These are phyloP conservation scores for Penelope pileata DNA, from an alignment of 2,113 vertebrate species.

Conservation along the genomic window DNA sequence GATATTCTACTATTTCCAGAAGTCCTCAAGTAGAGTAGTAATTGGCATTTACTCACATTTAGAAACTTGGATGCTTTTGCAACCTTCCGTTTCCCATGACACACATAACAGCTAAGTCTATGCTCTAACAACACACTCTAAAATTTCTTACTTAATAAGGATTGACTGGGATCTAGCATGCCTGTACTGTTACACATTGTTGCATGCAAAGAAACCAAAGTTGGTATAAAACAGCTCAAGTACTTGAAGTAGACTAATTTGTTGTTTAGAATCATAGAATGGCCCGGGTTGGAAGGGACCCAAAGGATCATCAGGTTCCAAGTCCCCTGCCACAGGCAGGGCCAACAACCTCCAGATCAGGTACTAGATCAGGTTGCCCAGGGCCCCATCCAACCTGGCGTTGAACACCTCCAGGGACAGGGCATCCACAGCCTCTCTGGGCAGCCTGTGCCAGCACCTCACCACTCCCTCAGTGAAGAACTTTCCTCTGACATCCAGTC, in stretches of 20 bases:
- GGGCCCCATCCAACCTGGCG: too few relatives aligned
- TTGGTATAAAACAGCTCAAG: background rate
- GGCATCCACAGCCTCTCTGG: too few relatives aligned
- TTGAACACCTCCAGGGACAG: too few relatives aligned
- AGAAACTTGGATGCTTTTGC: background rate
- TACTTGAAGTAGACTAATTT: background rate
- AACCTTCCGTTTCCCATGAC: background rate
- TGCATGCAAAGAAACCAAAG: background rate
- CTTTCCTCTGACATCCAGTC: too few relatives aligned
- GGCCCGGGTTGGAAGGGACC: too few relatives aligned
- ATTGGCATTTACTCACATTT: background rate
- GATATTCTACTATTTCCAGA: background rate
- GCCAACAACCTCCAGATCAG: too few relatives aligned
- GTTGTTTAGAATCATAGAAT: too few relatives aligned
- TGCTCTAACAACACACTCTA: background rate
- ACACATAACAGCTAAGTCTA: background rate
- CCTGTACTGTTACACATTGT: background rate
- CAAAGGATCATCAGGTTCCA: too few relatives aligned
- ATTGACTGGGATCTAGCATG: background rate
- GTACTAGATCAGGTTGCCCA: too few relatives aligned
- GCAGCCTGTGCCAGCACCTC: too few relatives aligned
- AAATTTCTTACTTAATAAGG: background rate
- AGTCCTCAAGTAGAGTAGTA: background rate
- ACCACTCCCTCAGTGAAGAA: too few relatives aligned
- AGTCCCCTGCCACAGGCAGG: too few relatives aligned